phyloP scores from a whole-genome alignment of 1,140 invertebrate species.

The Drosophila sturtevanti region DNA sequence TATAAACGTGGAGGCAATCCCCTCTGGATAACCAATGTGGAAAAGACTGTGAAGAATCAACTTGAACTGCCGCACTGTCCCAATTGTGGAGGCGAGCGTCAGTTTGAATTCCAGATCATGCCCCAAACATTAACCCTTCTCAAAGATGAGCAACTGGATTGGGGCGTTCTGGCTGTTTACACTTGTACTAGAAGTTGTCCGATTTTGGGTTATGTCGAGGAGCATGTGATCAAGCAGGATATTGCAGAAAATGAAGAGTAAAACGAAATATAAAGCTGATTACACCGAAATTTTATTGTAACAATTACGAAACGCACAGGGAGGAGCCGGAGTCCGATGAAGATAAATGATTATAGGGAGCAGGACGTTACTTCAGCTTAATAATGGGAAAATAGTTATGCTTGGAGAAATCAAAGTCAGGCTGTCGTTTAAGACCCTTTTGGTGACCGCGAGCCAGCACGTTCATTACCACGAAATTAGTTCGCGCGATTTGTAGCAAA shows the following conservation, averaged over 20 bases:
- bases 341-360: neutral
- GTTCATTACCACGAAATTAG: conserved; percentile 97
- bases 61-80: conserved; percentile 88
- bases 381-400: conserved; percentile 96
- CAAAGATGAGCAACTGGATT: conserved; percentile 91
- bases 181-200: conserved; percentile 92
- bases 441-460: conserved; percentile 95
- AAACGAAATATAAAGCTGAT: conserved; percentile 33
- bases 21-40: conserved; percentile 89
- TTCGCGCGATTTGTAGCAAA: conserved; percentile 94
- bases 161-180: conserved; percentile 93
- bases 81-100: conserved; percentile 88
- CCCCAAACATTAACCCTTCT: conserved; percentile 93
- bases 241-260: conserved; percentile 80
- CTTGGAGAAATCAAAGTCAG: conserved; percentile 94
- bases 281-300: conserved; percentile 61
- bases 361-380: conserved; percentile 84
- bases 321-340: neutral
- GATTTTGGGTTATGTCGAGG: conserved; percentile 86
- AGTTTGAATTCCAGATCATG: conserved; percentile 98
- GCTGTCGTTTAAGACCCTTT: conserved; percentile 90
- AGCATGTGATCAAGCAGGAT: conserved; percentile 96
- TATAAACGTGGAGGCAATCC: conserved; percentile 91
- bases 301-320: conserved; percentile 49
- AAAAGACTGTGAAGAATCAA: conserved; percentile 74